A percentile compares a stretch with the other conserved stretches of the same genome.
These are phyloP conservation scores for Pristionchus arcanus DNA, from an alignment of 2,888 invertebrate genomes.

Conservation along the genomic window DNA sequence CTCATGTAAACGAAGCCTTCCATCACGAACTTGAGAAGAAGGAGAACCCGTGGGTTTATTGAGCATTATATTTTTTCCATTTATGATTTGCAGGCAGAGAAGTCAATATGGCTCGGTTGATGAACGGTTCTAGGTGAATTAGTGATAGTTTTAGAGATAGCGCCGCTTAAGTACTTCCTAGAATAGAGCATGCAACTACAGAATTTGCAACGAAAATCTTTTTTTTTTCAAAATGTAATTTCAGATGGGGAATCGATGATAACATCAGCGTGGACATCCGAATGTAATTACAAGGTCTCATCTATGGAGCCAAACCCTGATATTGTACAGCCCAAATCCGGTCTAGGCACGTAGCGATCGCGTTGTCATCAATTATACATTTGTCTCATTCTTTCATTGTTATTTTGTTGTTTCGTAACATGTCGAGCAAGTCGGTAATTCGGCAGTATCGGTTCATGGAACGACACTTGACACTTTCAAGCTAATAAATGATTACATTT, in stretches of 20 bases:
- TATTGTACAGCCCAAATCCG: slow-evolving; percentile 19
- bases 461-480: slow-evolving; percentile 30
- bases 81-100: not conserved
- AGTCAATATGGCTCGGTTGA: slow-evolving; percentile 24
- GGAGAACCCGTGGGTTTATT: not conserved
- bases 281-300: not conserved
- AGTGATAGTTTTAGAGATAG: not conserved
- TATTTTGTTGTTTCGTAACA: slow-evolving; percentile 3
- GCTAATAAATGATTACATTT: slow-evolving; percentile 26
- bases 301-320: not conserved
- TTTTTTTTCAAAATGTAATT: not conserved
- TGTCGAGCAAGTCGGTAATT: not conserved
- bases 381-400: not conserved
- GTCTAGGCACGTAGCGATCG: slow-evolving; percentile 19
- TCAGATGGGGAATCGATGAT: slow-evolving; percentile 26
- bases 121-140: slow-evolving; percentile 16
- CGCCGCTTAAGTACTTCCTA: not conserved
- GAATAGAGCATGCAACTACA: not conserved
- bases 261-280: not conserved
- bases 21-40: slow-evolving; percentile 25
- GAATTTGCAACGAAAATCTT: not conserved
- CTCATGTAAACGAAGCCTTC: not conserved
- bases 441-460: not conserved
- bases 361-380: not conserved
- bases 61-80: not conserved